Conservation (phyloP, 2,113 vertebrate species). For the Felis chaus region DNA sequence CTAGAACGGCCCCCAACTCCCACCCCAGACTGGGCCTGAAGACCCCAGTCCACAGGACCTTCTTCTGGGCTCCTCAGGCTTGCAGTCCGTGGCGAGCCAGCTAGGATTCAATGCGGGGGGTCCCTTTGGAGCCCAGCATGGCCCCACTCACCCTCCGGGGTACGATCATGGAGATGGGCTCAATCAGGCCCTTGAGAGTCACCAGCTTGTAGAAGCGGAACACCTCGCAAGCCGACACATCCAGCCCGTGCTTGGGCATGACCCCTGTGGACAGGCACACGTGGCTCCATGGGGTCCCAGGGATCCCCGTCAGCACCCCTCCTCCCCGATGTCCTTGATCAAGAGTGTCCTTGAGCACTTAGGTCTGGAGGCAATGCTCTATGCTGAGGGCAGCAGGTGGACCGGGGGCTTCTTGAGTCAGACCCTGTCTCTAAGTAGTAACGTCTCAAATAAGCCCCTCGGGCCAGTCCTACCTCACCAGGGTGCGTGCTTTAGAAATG, state of each 20-base stretch:
- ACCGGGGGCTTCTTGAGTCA: neutral
- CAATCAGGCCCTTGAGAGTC: slow-evolving; percentile 96
- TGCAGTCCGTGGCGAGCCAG: neutral
- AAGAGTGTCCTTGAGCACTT: neutral
- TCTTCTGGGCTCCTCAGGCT: neutral
- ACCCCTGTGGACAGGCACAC: slow-evolving; percentile 86
- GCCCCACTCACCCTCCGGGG: slow-evolving; percentile 93
- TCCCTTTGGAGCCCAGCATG: neutral
- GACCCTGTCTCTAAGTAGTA: neutral
- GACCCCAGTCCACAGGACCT: neutral
- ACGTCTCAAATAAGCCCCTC: neutral
- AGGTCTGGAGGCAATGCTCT: neutral
- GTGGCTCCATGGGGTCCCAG: neutral
- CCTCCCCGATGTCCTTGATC: neutral
- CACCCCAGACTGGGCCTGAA: neutral
- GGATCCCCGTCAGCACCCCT: rapidly evolving
- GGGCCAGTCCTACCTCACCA: neutral
- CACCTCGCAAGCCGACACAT: slow-evolving; percentile 95
- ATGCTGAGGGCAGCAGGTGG: neutral
- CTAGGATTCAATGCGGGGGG: neutral
- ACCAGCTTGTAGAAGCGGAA: slow-evolving; percentile 98
- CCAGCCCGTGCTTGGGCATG: slow-evolving; percentile 98
- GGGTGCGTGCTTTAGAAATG: neutral
- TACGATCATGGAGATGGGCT: slow-evolving; percentile 99
- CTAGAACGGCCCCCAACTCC: neutral